phyloP scores from a whole-genome alignment of 23 tunicate genomes.

The Trididemnum miniatum region DNA sequence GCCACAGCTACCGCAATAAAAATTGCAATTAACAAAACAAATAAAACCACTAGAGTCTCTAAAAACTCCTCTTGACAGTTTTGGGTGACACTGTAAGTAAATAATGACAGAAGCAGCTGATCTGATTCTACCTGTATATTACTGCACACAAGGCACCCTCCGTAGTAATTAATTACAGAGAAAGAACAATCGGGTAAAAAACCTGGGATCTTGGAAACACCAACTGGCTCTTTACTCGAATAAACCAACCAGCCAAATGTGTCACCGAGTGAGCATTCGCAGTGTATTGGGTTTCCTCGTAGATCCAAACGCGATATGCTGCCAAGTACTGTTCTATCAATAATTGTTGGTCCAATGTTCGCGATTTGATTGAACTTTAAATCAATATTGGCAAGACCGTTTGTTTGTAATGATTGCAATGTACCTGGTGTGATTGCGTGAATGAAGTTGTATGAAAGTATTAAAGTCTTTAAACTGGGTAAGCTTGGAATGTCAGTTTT shows the following conservation, averaged over 20 bases:
- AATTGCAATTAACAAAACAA: neutral
- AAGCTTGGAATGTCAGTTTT: neutral
- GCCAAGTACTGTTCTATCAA: neutral
- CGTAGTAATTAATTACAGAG: constrained; percentile 15
- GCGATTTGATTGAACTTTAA: constrained; percentile 10
- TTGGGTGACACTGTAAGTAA: neutral
- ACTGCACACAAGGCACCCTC: constrained; percentile 37
- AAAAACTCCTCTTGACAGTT: constrained; percentile 11
- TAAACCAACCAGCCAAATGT: constrained; percentile 29
- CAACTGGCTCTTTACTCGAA: neutral
- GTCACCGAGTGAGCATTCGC: constrained; percentile 19
- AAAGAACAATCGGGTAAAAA: constrained; percentile 28
- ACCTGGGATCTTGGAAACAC: constrained; percentile 7
- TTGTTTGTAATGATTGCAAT: neutral
- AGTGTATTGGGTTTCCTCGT: constrained; percentile 24
- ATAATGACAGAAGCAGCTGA: neutral
- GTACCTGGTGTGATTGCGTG: neutral
- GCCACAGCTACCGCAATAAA: neutral
- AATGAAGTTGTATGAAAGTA: constrained; percentile 22
- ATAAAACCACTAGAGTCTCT: neutral
- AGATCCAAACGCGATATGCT: constrained; percentile 12
- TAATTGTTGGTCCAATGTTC: neutral
- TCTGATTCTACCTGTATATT: neutral
- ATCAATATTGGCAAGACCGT: neutral
- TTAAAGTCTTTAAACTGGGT: neutral